Evolutionary conservation across 2,113 vertebrate species (phyloP), one percentile per base, ranked within the genome.

Genomic region (Pachyramphus minor): DNA sequence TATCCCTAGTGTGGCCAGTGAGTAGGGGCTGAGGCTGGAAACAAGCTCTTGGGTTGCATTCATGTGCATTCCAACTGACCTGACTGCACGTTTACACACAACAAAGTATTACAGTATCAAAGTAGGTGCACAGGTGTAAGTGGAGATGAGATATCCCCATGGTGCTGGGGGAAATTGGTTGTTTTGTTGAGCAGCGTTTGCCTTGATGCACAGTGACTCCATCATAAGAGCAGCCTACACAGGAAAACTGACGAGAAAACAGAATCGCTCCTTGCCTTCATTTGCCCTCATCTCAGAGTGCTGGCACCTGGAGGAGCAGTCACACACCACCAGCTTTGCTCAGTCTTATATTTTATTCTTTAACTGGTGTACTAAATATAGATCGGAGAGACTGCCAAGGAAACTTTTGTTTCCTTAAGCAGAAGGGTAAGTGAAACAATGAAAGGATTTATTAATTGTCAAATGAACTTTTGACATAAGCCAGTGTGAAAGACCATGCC

Each of bases 391-490:
- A n/a, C 58, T 64, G n/a, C 25, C 19, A 77, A 74, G 37, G 35
- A 86, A 94, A 74, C 24, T 69, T 84, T 14, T 33, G 9, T 69
- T 93, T 80, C 75, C 62, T 69, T 77, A 68, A 74, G 45, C 60
- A 81, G 49, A 71, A 89, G 27, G 21, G 23, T 85, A 83, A 89
- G 83, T 58, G n/a, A 84, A 90, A 66, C 30, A 79, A 16, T 59
- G 41, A 47, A 59, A 72, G 22, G 44, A 50, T 80, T 93, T 91
- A 39, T 82, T 89, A 67, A 63, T 41, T 47, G 12, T 31, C 28
- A 33, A 19, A 37, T 45, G 1, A 24, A 45, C 53, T 50, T 78
- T 30, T 55, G 10, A 53, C 60, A 42, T 30, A 47, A 47, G 11
- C 58, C 35, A 30, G 2, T 4, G 2, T 84, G 62, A 77, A 71